phyloP scores from a whole-genome alignment of 2,113 vertebrate species.

The Tragulus kanchil region DNA sequence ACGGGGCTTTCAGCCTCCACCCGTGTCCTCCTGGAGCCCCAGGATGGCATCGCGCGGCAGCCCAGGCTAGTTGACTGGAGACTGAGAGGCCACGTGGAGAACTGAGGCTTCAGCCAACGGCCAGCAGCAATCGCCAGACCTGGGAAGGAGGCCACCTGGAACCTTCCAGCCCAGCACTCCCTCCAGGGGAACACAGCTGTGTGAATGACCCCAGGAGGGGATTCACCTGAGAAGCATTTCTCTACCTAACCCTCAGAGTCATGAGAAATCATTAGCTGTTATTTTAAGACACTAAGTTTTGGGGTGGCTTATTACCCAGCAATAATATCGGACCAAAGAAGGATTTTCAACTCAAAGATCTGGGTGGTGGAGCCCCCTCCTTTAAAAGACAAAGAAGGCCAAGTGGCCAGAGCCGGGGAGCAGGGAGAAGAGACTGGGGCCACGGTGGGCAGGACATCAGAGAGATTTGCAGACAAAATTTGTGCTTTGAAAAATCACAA shows the following conservation, averaged over 20 bases:
- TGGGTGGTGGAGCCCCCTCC: not conserved
- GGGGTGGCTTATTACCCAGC: not conserved
- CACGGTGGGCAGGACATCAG: fast-evolving
- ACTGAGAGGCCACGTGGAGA: not conserved
- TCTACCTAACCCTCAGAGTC: not conserved
- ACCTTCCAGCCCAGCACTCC: not conserved
- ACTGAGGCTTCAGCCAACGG: not conserved
- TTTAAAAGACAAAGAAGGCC: too few relatives aligned
- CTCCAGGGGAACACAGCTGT: not conserved
- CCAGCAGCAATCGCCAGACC: not conserved
- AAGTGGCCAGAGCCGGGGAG: not conserved
- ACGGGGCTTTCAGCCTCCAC: not conserved
- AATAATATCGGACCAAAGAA: not conserved
- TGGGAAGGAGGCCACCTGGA: not conserved
- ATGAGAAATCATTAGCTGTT: not conserved
- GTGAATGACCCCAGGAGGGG: not conserved
- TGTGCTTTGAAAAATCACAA: not conserved
- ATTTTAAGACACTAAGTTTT: not conserved
- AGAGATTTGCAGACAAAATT: not conserved
- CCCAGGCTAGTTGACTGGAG: not conserved
- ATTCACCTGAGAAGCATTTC: not conserved
- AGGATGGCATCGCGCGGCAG: fast-evolving
- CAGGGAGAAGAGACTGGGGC: not conserved
- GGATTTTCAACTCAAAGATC: not conserved
- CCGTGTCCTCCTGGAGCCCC: not conserved